Base-by-base conservation (phyloP, 2,888 invertebrate species). In the Ophion slaviceki region DNA sequence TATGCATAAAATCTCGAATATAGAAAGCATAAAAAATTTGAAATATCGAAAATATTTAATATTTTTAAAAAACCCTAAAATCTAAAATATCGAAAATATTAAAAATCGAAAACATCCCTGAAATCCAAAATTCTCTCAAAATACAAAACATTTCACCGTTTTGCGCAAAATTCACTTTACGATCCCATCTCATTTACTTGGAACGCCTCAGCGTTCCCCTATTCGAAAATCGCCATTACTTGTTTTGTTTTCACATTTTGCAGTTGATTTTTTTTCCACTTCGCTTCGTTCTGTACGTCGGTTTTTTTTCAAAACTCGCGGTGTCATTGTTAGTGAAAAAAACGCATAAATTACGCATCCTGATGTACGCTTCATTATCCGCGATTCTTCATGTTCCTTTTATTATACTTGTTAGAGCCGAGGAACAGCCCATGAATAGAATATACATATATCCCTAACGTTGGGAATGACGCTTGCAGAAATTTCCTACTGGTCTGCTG, bases 401-500 rank as follows among this genome's bases (percentile, higher is more conserved):
- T 66, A n/a, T 57, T 66, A 17, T 24, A 47, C 17, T 20, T 36
- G 47, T 66, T 36, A 59, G n/a, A 7, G 47, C 28, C 11, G 32
- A 5, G 5, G 14, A 70, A 10, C 70, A 64, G 68, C 62, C 53
- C 78, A 78, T 85, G 70, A 75, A 70, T 59, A 28, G 59, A 57
- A 85, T 78, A 82, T 47, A 66, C 74, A 78, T 75, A 53, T 53
- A 45, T 72, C 68, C 14, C 40, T 78, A 75, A 75, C 70, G 77
- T 28, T 66, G 67, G 70, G 57, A 74, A 75, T 53, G 81, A 74
- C 62, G 75, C 57, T 72, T 78, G 68, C 68, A 47, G 75, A 85
- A 75, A 85, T 57, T 28, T 66, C 40, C 40, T 40, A 14, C 62
- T 62, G 20, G 53, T 53, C 57, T 67, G n/a, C 47, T 20, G 45